phyloP scores from a whole-genome alignment of 1,140 invertebrate species.

The Apis dorsata region DNA sequence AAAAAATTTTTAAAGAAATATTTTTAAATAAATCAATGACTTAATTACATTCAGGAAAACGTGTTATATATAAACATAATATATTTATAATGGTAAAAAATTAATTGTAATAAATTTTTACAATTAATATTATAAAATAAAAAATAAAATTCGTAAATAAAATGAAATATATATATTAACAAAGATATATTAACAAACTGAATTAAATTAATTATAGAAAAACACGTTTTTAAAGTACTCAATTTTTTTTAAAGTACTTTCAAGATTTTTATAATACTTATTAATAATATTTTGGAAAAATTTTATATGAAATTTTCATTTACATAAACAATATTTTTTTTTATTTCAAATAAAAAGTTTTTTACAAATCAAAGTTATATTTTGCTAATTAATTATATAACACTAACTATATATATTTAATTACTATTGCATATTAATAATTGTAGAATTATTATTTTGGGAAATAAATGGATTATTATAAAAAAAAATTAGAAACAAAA shows the following conservation, averaged over 20 bases:
- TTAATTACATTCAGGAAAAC: conserved; percentile 5
- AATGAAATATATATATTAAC: background rate
- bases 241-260: background rate
- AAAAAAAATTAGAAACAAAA: background rate
- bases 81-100: background rate
- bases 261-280: conserved; percentile 11
- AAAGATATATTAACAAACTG: background rate
- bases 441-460: conserved; percentile 34
- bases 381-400: conserved; percentile 1
- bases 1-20: conserved; percentile 1
- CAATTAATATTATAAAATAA: background rate
- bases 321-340: background rate
- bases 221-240: conserved; percentile 22
- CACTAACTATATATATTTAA: conserved; percentile 40
- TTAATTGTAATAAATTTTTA: background rate
- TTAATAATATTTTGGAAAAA: background rate
- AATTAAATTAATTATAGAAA: background rate
- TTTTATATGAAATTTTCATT: background rate
- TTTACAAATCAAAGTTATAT: background rate
- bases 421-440: conserved; percentile 40
- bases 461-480: background rate
- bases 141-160: background rate
- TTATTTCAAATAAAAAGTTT: background rate
- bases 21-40: background rate
- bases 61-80: background rate